Evolutionary conservation across 2,888 invertebrate species (phyloP).

Genomic region (Lomographa bimaculata): DNA sequence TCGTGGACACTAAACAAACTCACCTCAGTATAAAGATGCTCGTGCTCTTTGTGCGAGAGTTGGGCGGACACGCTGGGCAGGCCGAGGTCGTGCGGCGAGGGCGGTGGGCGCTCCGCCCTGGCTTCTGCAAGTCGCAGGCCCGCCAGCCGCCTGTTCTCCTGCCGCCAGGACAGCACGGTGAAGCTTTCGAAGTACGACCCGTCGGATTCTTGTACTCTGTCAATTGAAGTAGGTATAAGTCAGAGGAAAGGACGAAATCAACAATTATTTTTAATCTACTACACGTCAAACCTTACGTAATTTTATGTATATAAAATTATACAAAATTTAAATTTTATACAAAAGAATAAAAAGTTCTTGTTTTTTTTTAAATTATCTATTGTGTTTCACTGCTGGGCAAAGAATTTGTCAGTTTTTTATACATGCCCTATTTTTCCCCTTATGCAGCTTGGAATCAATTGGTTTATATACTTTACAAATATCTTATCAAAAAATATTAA

Average conservation of each 20-base stretch:
- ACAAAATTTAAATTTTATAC: no score
- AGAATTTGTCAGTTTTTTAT: no score
- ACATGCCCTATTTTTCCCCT: no score
- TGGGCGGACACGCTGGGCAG: constrained; percentile 92
- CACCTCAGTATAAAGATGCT: constrained; percentile 78
- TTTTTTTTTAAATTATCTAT: no score
- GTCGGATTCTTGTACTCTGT: constrained; percentile 96
- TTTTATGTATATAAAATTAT: no score
- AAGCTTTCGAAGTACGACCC: constrained; percentile 97
- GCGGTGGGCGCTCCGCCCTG: constrained; percentile 87
- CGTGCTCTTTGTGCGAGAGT: constrained; percentile 79
- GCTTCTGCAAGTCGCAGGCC: constrained; percentile 90
- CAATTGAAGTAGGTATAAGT: background rate
- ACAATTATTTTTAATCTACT: no score
- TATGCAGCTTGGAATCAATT: no score
- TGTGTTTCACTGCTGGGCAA: no score
- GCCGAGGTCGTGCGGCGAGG: constrained; percentile 84
- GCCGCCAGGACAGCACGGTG: constrained; percentile 95
- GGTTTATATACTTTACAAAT: no score
- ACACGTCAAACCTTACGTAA: no score
- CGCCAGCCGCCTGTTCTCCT: constrained; percentile 93
- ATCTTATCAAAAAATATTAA: no score
- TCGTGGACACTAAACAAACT: constrained; percentile 6
- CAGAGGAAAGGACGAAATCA: background rate
- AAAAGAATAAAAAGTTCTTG: no score